Conservation (phyloP, 2,888 invertebrate species). For the Nebria brevicollis region DNA sequence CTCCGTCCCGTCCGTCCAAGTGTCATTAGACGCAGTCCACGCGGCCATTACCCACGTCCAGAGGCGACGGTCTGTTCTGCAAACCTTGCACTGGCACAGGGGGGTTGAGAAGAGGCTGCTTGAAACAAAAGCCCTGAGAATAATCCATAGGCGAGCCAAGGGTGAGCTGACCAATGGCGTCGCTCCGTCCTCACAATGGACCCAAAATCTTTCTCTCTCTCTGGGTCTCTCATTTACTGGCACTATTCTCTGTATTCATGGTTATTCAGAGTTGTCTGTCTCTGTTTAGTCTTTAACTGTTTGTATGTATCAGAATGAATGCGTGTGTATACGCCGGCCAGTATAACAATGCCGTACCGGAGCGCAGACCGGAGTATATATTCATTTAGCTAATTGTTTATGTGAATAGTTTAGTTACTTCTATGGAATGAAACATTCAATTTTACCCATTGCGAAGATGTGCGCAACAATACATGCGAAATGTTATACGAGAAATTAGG, state of each 20-base stretch:
- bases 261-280: conserved; percentile 48
- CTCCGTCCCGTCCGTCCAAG: conserved; percentile 58
- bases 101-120: conserved; percentile 51
- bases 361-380: conserved; percentile 48
- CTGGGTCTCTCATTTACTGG: conserved; percentile 48
- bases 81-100: neutral
- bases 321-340: neutral
- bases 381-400: conserved; percentile 53
- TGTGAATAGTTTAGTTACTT: conserved; percentile 41
- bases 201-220: conserved; percentile 37
- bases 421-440: neutral
- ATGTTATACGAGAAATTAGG: neutral
- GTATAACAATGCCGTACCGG: neutral
- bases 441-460: neutral
- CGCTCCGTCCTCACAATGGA: conserved; percentile 34
- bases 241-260: conserved; percentile 16
- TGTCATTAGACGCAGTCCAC: conserved; percentile 61
- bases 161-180: conserved; percentile 63
- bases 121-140: conserved; percentile 64
- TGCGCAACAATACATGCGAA: neutral
- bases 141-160: conserved; percentile 64
- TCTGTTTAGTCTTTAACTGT: conserved; percentile 26
- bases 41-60: conserved; percentile 58
- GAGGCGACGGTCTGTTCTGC: neutral
- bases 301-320: neutral